Evolutionary conservation across 1,140 invertebrate genomes (phyloP), one percentile per base, ranked within the genome.

Genomic region (Sycophaga agraensis): DNA sequence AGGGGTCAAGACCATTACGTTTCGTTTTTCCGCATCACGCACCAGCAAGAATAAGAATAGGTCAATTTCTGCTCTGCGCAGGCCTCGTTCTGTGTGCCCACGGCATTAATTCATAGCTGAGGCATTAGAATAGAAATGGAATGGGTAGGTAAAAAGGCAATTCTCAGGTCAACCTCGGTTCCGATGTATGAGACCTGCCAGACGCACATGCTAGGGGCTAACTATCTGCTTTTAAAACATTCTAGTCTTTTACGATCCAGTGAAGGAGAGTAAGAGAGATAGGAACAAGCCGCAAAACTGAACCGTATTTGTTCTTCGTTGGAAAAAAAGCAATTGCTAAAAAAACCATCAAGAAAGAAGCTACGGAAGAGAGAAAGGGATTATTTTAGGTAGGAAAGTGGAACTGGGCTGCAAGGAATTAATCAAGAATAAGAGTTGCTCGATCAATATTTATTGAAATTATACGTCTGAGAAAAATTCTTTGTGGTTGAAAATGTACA

Each of bases 131-230:
- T 61, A 61, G 59, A 61, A 61, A 55, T 55, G 43, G 43, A 61
- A 61, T 61, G 59, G 49, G 50, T 61, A 55, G 16, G 51, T 37
- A 46, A 63, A 57, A 62, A 55, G 49, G 59, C 51, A 62, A 62
- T 62, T 62, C 53, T 8, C 22, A 26, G 39, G 14, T 50, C 37
- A 49, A 21, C 16, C 31, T 11, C 16, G 21, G 19, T 12, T 1
- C 22, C 35, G 43, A n/a, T n/a, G n/a, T 5, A 57, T 19, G 31
- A 51, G 40, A 21, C 43, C 51, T 58, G 51, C 50, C 48, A 58
- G 21, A 24, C 49, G 22, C 60, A 63, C 42, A 35, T 53, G 61
- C 46, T 40, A 58, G 42, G 26, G 40, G 34, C 61, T 63, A 63
- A 63, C 55, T 48, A 58, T 57, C 45, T 49, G 28, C 59, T 62